Evolutionary conservation across 2,888 invertebrate species (phyloP), one percentile per base, ranked within the genome.

Genomic region (Frankliniella fusca): DNA sequence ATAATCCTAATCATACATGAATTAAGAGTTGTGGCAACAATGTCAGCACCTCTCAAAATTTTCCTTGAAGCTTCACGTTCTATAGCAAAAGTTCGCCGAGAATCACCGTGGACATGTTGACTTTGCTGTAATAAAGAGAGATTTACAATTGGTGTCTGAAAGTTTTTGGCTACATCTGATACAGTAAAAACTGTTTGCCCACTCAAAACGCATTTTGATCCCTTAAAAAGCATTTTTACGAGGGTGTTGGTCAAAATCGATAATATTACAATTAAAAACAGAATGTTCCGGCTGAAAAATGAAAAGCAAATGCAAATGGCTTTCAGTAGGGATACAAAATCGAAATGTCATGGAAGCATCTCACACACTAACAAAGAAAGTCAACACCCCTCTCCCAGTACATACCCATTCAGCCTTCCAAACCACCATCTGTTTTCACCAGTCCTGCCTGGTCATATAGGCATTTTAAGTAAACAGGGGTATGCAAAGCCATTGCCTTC

Each of bases 11-110:
- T 87, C 79, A 86, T 87, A 83, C 89, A 89, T 0, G 89, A 93
- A 61, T 92, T 90, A 48, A 95, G 90, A 15, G 94, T 94, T 81
- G 93, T 92, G 85, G 93, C 92, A 83, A 95, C 89, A 85, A 95
- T 91, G 86, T 94, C 91, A 0, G 94, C 93, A 83, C 91, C 89
- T 79, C 38, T 38, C 38, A 38, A 38, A 3, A 38, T 38, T 38
- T 38, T 38, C 38, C 38, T 38, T 38, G 38, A 38, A 38, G 38
- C 38, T 38, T 38, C 38, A 38, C 38, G 38, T 38, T 38, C 38
- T 38, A 38, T 38, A 3, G 38, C 38, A 38, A 38, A 38, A 38
- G 2, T 38, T 38, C 5, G 38, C 38, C 38, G 2, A 38, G 38
- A 38, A 38, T 38, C 5, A 38, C 38, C 5, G 3, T 38, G 38